Conservation (phyloP, 2,888 invertebrate genomes). For the Cheilosia urbana region DNA sequence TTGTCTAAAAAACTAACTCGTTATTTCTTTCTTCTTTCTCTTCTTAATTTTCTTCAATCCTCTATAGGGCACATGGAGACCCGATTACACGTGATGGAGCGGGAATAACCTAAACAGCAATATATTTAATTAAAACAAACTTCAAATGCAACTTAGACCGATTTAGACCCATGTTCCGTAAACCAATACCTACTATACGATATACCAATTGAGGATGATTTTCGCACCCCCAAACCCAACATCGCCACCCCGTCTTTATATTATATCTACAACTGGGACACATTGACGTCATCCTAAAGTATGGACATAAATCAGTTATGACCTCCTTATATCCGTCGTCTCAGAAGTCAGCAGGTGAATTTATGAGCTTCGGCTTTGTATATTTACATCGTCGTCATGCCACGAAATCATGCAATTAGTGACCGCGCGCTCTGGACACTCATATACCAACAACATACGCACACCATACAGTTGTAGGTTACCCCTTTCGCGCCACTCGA, state of each 20-base stretch:
- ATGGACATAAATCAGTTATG: slow-evolving; percentile 69
- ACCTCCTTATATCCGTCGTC: slow-evolving; percentile 67
- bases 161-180: slow-evolving; percentile 51
- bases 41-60: slow-evolving; percentile 64
- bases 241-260: slow-evolving; percentile 17
- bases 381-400: slow-evolving; percentile 67
- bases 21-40: slow-evolving; percentile 34
- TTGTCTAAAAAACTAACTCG: slow-evolving; percentile 59
- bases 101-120: slow-evolving; percentile 84
- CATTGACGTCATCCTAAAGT: slow-evolving; percentile 54
- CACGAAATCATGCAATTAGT: slow-evolving; percentile 73
- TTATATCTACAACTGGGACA: slow-evolving; percentile 37
- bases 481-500: slow-evolving; percentile 51
- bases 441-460: slow-evolving; percentile 19
- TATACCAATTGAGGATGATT: slow-evolving; percentile 45
- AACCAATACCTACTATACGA: slow-evolving; percentile 30
- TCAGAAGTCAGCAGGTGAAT: slow-evolving; percentile 64
- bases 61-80: slow-evolving; percentile 93
- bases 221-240: slow-evolving; percentile 14
- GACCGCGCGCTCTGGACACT: slow-evolving; percentile 54
- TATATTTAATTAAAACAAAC: slow-evolving; percentile 84
- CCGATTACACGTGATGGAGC: slow-evolving; percentile 95
- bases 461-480: slow-evolving; percentile 30
- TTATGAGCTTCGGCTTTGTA: slow-evolving; percentile 66
- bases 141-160: slow-evolving; percentile 78